Evolutionary conservation across 1,140 invertebrate genomes (phyloP), one percentile per base, ranked within the genome.

Genomic region (Drosophila virilis): DNA sequence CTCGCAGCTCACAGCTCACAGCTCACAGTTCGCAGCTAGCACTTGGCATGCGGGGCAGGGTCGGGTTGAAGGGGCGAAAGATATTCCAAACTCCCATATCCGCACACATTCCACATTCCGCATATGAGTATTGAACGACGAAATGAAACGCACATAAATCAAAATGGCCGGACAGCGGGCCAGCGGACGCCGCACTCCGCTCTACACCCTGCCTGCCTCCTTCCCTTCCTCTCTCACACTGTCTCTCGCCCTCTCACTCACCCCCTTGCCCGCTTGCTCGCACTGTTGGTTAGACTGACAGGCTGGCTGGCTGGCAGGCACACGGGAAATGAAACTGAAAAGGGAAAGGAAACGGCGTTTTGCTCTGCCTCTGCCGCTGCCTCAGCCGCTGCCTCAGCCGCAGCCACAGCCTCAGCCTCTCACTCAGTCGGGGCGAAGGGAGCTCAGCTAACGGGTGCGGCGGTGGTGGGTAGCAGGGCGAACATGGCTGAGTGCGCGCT

Each of bases 121-220:
- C 89, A 91, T 91, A 91, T 91, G 89, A 90, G 88, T 91, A 91
- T 91, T 91, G 91, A 91, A 91, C 91, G 84, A 82, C 81, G 90
- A 91, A 91, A 91, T 91, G 80, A 91, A 91, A 91, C 83, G 82
- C 80, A 90, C 88, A 92, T 92, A 92, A 92, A 92, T 92, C 91
- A 92, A 92, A 92, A 92, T 92, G 91, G 91, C 84, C 80, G 91
- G 90, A 91, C 90, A 88, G 90, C 86, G 80, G 76, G 74, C 74
- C 74, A 77, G 50, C 77, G 76, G 82, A 76, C 83, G 82, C 62
- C 59, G 67, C 62, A 64, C 69, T 64, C 70, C 12, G 22, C 22
- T 17, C 51, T 37, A 12, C 50, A 32, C 50, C 50, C 46, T 32
- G 7, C 50, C 50, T 37, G 7, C 50, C 50, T n/a, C 50, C 32